Percentiles rank a stretch among this genome's conserved stretches.
Conservation (phyloP, 2,113 vertebrate genomes). For the Platycercus adscitus region DNA sequence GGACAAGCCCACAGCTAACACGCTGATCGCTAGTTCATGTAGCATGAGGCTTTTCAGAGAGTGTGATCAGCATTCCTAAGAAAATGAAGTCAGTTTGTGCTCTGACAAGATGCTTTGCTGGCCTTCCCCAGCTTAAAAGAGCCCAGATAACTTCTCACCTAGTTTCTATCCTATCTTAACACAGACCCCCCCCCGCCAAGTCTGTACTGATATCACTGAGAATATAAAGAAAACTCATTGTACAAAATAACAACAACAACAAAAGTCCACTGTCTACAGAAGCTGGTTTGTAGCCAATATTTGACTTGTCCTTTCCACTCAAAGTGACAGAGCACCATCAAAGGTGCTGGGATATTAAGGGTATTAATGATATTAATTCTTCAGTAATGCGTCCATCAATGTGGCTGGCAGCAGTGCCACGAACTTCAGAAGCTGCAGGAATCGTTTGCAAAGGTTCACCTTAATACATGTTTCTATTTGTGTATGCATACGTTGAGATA, state of each 20-base stretch:
- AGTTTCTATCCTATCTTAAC: not conserved
- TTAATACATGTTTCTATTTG: not conserved
- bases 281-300: not conserved
- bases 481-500: not conserved
- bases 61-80: not conserved
- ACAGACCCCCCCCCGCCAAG: not conserved
- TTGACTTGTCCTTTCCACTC: not conserved
- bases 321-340: not conserved
- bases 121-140: not conserved
- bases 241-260: not conserved
- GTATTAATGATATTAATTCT: not conserved
- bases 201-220: not conserved
- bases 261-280: not conserved
- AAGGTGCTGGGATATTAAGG: not conserved
- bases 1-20: not conserved
- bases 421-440: not conserved
- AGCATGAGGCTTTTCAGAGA: not conserved
- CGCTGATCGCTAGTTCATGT: accelerated
- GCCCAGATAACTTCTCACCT: not conserved
- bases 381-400: accelerated
- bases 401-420: not conserved
- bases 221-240: not conserved
- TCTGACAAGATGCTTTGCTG: not conserved
- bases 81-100: not conserved
- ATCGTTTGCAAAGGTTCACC: not conserved